Evolutionary conservation across 2,888 invertebrate species (phyloP).

Genomic region (Tipula vernalis): DNA sequence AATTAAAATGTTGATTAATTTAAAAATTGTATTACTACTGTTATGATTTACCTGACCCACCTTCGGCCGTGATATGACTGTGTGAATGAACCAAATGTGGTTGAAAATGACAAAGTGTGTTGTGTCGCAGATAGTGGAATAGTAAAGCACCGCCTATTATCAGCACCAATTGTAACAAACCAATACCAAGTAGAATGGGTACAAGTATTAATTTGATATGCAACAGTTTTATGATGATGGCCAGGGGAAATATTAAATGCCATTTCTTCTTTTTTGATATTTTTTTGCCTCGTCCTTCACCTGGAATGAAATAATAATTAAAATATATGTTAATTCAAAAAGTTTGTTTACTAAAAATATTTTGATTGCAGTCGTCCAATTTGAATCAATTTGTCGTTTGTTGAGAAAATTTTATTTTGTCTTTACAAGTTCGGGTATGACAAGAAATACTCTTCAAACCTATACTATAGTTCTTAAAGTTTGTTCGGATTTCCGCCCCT

Average conservation of each 20-base stretch:
- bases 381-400: too few species aligned
- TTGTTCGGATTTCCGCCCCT: too few species aligned
- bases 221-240: slow-evolving; percentile 31
- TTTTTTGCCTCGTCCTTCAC: slow-evolving; percentile 5
- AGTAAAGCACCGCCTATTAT: slow-evolving; percentile 30
- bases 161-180: slow-evolving; percentile 28
- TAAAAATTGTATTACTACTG: too few species aligned
- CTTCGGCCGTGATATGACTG: slow-evolving; percentile 24
- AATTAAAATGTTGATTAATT: neutral
- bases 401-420: too few species aligned
- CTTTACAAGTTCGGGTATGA: too few species aligned
- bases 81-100: slow-evolving; percentile 31
- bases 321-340: too few species aligned
- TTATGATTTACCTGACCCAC: neutral
- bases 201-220: slow-evolving; percentile 31
- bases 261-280: slow-evolving; percentile 22
- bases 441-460: too few species aligned
- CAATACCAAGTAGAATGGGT: slow-evolving; percentile 25
- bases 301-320: neutral
- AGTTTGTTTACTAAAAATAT: too few species aligned
- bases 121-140: slow-evolving; percentile 31
- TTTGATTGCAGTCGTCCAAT: too few species aligned
- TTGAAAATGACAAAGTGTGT: slow-evolving; percentile 32
- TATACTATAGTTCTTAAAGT: too few species aligned
- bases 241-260: slow-evolving; percentile 29